Conservation (phyloP, 2,113 vertebrate genomes). For the Ptyas mucosa region DNA sequence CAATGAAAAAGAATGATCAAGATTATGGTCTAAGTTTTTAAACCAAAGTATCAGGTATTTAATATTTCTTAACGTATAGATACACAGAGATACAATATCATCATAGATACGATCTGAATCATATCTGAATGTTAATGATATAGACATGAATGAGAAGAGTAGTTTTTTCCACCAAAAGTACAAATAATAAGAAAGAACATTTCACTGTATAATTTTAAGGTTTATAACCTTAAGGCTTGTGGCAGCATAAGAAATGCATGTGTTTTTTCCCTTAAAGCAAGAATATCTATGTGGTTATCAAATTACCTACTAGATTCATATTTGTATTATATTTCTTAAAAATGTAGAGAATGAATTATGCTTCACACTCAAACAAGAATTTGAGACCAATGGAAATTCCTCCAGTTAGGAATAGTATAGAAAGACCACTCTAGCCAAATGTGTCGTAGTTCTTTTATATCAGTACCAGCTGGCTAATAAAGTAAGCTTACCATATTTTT, state of each 20-base stretch:
- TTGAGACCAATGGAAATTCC: conserved; percentile 24
- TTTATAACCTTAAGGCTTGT: background rate
- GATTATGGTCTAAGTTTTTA: conserved; percentile 46
- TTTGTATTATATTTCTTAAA: conserved; percentile 35
- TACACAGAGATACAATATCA: conserved; percentile 24
- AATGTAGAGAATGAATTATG: conserved; percentile 41
- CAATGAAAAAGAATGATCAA: conserved; percentile 23
- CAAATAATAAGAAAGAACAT: conserved; percentile 41
- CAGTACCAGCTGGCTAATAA: background rate
- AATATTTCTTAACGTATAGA: conserved; percentile 43
- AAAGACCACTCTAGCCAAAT: background rate
- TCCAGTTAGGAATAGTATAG: background rate
- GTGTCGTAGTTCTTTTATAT: background rate
- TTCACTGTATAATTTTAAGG: conserved; percentile 27
- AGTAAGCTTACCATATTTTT: background rate
- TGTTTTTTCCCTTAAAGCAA: conserved; percentile 28
- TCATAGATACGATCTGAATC: conserved; percentile 3
- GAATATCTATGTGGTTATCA: conserved; percentile 43
- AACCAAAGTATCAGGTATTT: conserved; percentile 35
- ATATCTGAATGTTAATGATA: conserved; percentile 49
- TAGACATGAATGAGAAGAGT: conserved; percentile 43
- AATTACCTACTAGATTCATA: conserved; percentile 52
- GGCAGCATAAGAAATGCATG: conserved; percentile 40
- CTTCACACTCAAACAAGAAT: conserved; percentile 38
- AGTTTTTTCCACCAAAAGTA: conserved; percentile 4